Conservation (phyloP, 2,113 vertebrate genomes). For the Varanus komodoensis region DNA sequence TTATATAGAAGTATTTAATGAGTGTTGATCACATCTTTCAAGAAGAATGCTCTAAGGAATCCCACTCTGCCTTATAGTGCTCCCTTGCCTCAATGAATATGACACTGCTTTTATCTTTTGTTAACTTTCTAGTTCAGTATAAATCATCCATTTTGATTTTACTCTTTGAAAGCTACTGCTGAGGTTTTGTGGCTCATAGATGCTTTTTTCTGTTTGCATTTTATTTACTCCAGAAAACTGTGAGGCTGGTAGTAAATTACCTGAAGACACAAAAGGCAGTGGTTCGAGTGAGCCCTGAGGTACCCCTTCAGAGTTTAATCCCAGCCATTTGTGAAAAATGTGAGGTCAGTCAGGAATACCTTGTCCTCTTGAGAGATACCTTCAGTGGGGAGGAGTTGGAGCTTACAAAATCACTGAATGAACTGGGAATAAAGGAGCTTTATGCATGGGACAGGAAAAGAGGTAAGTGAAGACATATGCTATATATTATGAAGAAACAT, state of each 20-base stretch:
- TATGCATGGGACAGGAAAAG: slow-evolving; percentile 90
- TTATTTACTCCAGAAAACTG: slow-evolving; percentile 84
- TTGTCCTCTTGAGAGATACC: slow-evolving; percentile 87
- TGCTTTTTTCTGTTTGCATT: slow-evolving; percentile 7
- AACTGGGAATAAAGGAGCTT: slow-evolving; percentile 91
- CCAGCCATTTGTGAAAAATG: slow-evolving; percentile 95
- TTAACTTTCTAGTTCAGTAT: not conserved
- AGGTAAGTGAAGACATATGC: slow-evolving; percentile 79
- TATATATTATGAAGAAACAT: accelerated
- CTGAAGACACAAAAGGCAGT: slow-evolving; percentile 92
- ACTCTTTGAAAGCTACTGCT: accelerated
- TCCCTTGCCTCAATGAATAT: not conserved
- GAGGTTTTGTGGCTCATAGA: not conserved
- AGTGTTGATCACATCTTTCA: not conserved
- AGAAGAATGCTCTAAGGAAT: not conserved
- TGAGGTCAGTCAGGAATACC: slow-evolving; percentile 86
- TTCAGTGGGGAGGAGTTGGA: slow-evolving; percentile 87
- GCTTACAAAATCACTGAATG: slow-evolving; percentile 87
- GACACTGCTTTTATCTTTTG: not conserved
- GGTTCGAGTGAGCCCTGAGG: slow-evolving; percentile 90
- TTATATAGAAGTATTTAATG: not conserved
- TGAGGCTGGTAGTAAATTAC: slow-evolving; percentile 95
- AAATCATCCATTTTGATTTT: not conserved
- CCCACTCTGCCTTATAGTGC: not conserved
- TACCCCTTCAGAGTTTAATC: slow-evolving; percentile 85